A percentile compares a stretch with the other conserved stretches of the same genome.
Conservation (phyloP, 1,140 invertebrate species). For the Ctenoplectra terminalis region DNA sequence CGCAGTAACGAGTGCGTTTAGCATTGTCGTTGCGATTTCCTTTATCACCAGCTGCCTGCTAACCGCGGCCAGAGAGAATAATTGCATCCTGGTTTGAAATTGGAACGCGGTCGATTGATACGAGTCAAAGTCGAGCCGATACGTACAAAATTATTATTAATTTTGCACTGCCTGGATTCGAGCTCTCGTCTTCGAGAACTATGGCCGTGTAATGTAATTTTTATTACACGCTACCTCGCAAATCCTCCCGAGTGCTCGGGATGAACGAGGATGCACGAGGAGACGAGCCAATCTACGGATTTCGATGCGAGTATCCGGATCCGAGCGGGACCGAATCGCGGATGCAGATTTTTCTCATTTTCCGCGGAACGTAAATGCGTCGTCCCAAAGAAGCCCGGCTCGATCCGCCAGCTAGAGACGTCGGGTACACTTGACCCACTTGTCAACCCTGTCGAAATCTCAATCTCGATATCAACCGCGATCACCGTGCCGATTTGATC, state of each 20-base stretch:
- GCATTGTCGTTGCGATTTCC: neutral
- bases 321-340: neutral
- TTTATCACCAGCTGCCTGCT: no score
- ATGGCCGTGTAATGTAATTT: neutral
- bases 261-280: neutral
- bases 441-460: slow-evolving; percentile 40
- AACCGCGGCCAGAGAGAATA: no score
- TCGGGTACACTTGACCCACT: slow-evolving; percentile 42
- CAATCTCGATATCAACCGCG: slow-evolving; percentile 50
- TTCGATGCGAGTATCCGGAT: neutral
- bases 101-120: neutral
- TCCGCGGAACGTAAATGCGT: slow-evolving; percentile 6
- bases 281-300: neutral
- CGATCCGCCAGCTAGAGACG: neutral
- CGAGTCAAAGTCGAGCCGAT: neutral
- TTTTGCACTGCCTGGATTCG: neutral
- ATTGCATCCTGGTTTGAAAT: neutral
- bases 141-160: slow-evolving; percentile 9
- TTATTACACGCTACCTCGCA: no score
- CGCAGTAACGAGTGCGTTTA: no score
- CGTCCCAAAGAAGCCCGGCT: neutral
- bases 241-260: no score
- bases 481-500: slow-evolving; percentile 36
- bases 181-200: neutral
- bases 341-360: slow-evolving; percentile 28